Evolutionary conservation across 2,113 vertebrate species (phyloP).

Genomic region (Martes martes): DNA sequence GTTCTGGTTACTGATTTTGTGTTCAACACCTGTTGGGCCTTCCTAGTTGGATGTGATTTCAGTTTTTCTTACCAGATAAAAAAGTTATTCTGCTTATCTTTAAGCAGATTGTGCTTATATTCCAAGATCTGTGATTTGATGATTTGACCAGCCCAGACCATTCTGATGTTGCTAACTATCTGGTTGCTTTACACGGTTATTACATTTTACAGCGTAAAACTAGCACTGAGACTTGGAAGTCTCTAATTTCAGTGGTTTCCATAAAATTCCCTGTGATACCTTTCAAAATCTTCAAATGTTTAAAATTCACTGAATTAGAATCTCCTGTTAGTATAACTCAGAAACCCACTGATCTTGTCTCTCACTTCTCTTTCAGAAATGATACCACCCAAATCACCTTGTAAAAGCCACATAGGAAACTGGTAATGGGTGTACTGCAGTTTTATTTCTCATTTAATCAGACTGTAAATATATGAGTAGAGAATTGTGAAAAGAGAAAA

Average conservation of each 20-base stretch:
- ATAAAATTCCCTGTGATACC: not conserved
- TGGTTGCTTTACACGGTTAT: not conserved
- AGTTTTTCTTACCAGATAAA: not conserved
- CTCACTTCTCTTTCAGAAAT: not conserved
- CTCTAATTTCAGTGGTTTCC: not conserved
- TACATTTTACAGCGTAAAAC: not conserved
- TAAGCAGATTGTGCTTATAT: not conserved
- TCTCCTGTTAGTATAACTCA: not conserved
- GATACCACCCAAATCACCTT: not conserved
- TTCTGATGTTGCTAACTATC: not conserved
- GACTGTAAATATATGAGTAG: not conserved
- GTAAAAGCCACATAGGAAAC: not conserved
- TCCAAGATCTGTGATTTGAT: not conserved
- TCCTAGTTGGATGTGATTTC: not conserved
- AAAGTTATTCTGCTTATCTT: not conserved
- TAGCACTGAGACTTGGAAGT: not conserved
- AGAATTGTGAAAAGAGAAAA: not conserved
- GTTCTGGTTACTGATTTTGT: not conserved
- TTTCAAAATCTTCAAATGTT: not conserved
- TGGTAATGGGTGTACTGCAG: not conserved
- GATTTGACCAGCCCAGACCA: not conserved
- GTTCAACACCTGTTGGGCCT: not conserved
- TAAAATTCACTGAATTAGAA: not conserved
- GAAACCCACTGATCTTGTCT: not conserved
- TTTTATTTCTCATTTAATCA: slow-evolving; percentile 25